Conservation (phyloP, 2,888 invertebrate species). For the Nemotelus pantherinus region DNA sequence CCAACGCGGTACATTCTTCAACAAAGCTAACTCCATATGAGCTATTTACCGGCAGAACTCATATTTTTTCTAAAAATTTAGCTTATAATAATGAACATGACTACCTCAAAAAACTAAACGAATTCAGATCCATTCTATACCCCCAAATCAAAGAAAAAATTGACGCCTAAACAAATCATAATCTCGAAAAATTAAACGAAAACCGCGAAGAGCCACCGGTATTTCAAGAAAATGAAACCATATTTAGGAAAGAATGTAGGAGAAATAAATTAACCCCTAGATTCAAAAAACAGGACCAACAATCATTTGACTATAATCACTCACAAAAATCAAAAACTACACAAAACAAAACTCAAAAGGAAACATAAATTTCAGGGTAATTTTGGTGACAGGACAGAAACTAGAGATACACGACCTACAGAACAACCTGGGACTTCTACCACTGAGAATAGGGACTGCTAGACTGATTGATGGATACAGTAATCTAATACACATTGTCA, state of each 20-base stretch:
- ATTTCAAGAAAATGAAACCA: too few relatives aligned
- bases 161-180: too few relatives aligned
- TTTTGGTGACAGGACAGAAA: background rate
- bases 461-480: background rate
- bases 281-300: slow-evolving; percentile 3
- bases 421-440: slow-evolving; percentile 22
- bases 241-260: slow-evolving; percentile 21
- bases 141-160: too few relatives aligned
- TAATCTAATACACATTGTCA: background rate
- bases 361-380: slow-evolving; percentile 24
- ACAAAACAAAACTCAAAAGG: slow-evolving; percentile 12
- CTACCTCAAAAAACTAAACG: too few relatives aligned
- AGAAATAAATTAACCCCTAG: slow-evolving; percentile 18
- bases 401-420: slow-evolving; percentile 29
- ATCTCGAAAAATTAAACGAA: too few relatives aligned
- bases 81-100: too few relatives aligned
- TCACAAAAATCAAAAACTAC: slow-evolving; percentile 4
- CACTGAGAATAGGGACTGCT: background rate
- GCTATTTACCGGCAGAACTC: too few relatives aligned
- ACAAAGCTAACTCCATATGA: slow-evolving; percentile 37
- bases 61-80: too few relatives aligned
- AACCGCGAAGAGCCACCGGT: too few relatives aligned
- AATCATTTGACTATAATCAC: slow-evolving; percentile 9
- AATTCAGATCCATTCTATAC: too few relatives aligned
- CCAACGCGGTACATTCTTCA: slow-evolving; percentile 49